These are phyloP conservation scores for Ciconia nigra DNA, from an alignment of 2,797 vertebrate genomes.

Conservation along the genomic window DNA sequence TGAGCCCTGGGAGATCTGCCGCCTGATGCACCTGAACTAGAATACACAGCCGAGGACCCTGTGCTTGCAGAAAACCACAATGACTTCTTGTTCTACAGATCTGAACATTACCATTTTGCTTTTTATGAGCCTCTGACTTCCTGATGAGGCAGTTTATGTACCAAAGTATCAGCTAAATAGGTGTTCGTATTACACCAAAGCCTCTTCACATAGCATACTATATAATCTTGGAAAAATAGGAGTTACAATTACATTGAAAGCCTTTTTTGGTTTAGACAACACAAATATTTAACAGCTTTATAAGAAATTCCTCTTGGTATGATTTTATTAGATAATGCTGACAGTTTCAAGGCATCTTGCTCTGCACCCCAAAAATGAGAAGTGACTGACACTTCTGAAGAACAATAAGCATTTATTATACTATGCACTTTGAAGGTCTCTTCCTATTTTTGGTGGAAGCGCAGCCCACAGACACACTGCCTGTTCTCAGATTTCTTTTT, in stretches of 20 bases:
- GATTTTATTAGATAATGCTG: neutral
- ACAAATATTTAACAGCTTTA: neutral
- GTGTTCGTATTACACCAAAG: neutral
- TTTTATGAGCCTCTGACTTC: neutral
- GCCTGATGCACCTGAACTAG: neutral
- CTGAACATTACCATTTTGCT: neutral
- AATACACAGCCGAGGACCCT: neutral
- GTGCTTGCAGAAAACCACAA: neutral
- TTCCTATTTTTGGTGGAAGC: neutral
- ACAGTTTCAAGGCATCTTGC: neutral
- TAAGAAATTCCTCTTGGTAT: neutral
- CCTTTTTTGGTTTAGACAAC: neutral
- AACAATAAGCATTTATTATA: neutral
- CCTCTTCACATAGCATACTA: neutral
- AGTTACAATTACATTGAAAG: neutral
- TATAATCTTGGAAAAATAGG: neutral
- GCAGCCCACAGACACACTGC: neutral
- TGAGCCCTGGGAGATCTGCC: neutral
- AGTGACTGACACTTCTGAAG: neutral
- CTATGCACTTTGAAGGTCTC: neutral
- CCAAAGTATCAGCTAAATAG: neutral
- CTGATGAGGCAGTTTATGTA: neutral
- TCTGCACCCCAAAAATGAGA: neutral
- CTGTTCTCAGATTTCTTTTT: neutral
- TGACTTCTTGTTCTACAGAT: neutral